Conservation (phyloP, 2,797 vertebrate species). For the Crocodylus rhombifer region DNA sequence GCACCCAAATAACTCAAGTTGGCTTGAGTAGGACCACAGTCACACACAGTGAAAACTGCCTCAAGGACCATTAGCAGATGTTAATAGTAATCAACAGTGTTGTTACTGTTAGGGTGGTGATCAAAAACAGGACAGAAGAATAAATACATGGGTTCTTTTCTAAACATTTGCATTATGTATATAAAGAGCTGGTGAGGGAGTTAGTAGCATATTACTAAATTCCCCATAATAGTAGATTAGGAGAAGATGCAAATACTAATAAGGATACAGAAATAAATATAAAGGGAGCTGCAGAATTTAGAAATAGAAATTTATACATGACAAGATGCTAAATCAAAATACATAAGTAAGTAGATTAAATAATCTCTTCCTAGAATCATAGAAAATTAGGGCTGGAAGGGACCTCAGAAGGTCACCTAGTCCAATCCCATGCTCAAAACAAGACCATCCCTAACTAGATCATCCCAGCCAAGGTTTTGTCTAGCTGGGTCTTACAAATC, state of each 20-base stretch:
- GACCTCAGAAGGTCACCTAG: not conserved
- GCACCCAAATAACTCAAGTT: not conserved
- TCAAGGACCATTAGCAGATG: not conserved
- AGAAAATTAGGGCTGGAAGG: too few relatives aligned
- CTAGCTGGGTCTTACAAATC: too few relatives aligned
- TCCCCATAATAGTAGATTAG: not conserved
- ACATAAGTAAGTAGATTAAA: not conserved
- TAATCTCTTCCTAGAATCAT: too few relatives aligned
- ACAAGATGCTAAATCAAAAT: not conserved
- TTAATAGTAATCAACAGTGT: not conserved
- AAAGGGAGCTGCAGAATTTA: not conserved
- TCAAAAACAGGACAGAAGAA: not conserved
- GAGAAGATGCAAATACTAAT: not conserved
- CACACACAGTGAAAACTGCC: not conserved
- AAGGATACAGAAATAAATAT: not conserved
- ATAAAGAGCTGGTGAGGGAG: not conserved
- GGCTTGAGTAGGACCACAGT: not conserved
- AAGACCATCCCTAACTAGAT: too few relatives aligned
- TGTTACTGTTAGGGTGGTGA: accelerated
- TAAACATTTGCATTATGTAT: not conserved
- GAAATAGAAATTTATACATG: not conserved
- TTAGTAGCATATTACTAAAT: not conserved
- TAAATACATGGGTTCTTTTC: not conserved
- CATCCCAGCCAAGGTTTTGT: too few relatives aligned
- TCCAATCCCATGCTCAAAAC: too few relatives aligned